Conservation (phyloP, 2,797 vertebrate species). For the Coregonus suidteri region DNA sequence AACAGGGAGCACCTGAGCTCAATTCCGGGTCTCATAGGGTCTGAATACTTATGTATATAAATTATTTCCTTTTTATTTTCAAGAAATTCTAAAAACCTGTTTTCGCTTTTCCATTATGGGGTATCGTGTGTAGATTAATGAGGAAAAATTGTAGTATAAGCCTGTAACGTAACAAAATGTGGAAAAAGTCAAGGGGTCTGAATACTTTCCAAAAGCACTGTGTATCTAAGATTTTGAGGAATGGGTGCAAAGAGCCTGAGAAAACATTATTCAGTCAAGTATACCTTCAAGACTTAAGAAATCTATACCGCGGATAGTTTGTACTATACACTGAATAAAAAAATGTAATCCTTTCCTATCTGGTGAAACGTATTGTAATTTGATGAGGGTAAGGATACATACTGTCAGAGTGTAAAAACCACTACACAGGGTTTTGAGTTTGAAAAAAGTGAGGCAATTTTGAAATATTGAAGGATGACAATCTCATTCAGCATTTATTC, state of each 20-base stretch:
- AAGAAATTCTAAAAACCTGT: too few species aligned
- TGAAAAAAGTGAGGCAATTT: conserved; percentile 18
- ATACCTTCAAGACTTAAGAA: conserved; percentile 10
- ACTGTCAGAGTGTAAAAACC: conserved; percentile 2
- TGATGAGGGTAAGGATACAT: conserved; percentile 4
- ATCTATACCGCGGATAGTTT: conserved; percentile 21
- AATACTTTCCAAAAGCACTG: neutral
- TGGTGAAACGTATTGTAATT: neutral
- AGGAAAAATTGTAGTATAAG: too few species aligned
- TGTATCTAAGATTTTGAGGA: conserved; percentile 8
- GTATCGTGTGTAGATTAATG: too few species aligned
- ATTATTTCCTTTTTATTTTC: too few species aligned
- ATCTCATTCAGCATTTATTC: conserved; percentile 42
- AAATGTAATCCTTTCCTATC: neutral
- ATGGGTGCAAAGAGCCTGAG: conserved; percentile 11
- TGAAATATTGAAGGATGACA: conserved; percentile 39
- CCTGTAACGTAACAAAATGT: too few species aligned
- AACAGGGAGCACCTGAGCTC: too few species aligned
- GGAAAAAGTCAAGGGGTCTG: too few species aligned
- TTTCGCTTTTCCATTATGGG: too few species aligned
- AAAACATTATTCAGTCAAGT: conserved; percentile 31
- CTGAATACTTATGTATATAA: too few species aligned
- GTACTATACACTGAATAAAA: neutral
- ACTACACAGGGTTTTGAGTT: neutral
- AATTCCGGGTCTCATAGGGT: too few species aligned